Conservation (phyloP, 2,113 vertebrate genomes). For the Urocynchramus pylzowi region DNA sequence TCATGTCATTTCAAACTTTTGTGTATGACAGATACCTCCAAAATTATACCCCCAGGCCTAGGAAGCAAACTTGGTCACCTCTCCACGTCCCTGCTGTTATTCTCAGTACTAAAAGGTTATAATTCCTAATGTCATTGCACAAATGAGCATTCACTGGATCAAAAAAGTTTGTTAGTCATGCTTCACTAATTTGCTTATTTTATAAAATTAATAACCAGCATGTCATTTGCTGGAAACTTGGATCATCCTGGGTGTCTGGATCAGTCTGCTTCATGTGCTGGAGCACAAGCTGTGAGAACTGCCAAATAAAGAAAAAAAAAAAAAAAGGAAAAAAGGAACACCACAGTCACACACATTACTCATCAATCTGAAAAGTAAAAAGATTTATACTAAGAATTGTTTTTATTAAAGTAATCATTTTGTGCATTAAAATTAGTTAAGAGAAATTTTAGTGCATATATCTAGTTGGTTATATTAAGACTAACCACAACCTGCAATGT, state of each 20-base stretch:
- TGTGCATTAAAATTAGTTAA: not conserved
- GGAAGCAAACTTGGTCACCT: not conserved
- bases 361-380: constrained; percentile 16
- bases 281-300: not conserved
- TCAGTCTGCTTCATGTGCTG: not conserved
- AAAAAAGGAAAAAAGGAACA: not conserved
- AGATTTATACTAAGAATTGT: not conserved
- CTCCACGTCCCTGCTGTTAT: not conserved
- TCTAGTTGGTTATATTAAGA: not conserved
- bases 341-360: not conserved
- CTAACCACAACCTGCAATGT: not conserved
- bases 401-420: not conserved
- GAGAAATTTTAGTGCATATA: not conserved
- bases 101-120: not conserved
- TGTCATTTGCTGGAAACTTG: constrained; percentile 40
- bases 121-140: not conserved
- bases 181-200: constrained; percentile 15
- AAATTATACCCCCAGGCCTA: not conserved
- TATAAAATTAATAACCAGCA: constrained; percentile 1
- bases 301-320: not conserved
- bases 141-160: not conserved
- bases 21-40: not conserved
- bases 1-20: not conserved
- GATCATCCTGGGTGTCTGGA: not conserved
- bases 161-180: constrained; percentile 22